Base-by-base conservation (phyloP, 1,140 invertebrate species). In the Meloidogyne exigua region DNA sequence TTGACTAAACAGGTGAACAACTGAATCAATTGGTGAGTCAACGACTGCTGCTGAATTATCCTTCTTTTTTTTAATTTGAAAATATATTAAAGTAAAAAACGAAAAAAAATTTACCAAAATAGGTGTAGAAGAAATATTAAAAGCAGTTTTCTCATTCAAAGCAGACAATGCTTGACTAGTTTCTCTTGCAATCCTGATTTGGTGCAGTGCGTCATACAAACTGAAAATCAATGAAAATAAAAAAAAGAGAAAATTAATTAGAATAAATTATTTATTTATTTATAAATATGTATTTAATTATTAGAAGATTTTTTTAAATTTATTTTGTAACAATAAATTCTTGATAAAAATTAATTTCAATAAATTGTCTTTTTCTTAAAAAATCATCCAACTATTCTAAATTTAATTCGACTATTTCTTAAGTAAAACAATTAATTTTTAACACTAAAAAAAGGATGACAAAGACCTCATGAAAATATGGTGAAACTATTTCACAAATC, bases 21-120 rank as follows among this genome's bases (percentile, higher is more conserved):
- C 49, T 57, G 49, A 57, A 57, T 57, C 49, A n/a, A 57, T n/a
- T 57, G 49, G 49, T n/a, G 49, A 57, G 49, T 57, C 49, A n/a
- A 57, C n/a, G 21, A 57, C 18, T 12, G 5, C 7, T 57, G 49
- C 18, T 13, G 42, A 15, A n/a, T 57, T 9, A 1, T n/a, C 18
- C 18, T 57, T n/a, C 18, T 42, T 44, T 13, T 44, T 15, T 15
- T 15, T 15, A 44, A 44, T 44, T 44, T 15, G 18, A 44, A 44
- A 15, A 49, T 49, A 32, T 18, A 18, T 49, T 18, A 49, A 49
- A 18, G 11, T 18, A 18, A 49, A 49, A 18, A 49, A 49, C 11
- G 2, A 44, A 13, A 44, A 11, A 44, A 44, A 44, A 13, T 12
- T 44, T 49, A 49, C 44, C 44, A 49, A 49, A 49, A 49, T 49